phyloP scores from a whole-genome alignment of 2,888 invertebrate genomes.

The Branchinecta sandiegonensis region DNA sequence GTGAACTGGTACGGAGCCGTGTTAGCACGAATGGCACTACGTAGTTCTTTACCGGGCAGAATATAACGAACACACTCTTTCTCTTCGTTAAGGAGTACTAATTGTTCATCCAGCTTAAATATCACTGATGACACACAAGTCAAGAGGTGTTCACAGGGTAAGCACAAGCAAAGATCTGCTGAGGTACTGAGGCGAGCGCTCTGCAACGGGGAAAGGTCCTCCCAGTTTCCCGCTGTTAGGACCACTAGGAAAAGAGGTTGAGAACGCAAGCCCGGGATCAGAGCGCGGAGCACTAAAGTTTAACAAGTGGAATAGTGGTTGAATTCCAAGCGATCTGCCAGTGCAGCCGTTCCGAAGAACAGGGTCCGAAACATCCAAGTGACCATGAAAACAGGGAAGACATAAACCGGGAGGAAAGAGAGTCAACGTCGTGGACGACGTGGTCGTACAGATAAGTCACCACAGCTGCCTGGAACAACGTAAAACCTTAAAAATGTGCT shows the following conservation, averaged over 20 bases:
- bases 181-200: neutral
- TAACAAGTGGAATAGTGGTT: conserved; percentile 14
- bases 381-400: too few relatives aligned
- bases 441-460: too few relatives aligned
- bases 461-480: too few relatives aligned
- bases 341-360: too few relatives aligned
- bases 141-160: neutral
- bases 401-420: too few relatives aligned
- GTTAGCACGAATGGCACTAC: conserved; percentile 3
- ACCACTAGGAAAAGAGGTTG: conserved; percentile 1
- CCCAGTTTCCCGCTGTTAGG: neutral
- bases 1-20: conserved; percentile 14
- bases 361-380: too few relatives aligned
- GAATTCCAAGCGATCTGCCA: neutral
- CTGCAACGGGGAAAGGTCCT: neutral
- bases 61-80: conserved; percentile 13
- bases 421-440: too few relatives aligned
- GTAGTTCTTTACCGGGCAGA: conserved; percentile 2
- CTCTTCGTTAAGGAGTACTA: neutral
- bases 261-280: conserved; percentile 4
- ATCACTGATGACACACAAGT: too few relatives aligned
- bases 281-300: neutral
- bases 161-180: conserved; percentile 5
- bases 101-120: conserved; percentile 16
- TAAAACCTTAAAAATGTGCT: too few relatives aligned